Evolutionary conservation across 2,888 invertebrate genomes (phyloP).

Genomic region (Drepanosiphum platanoidis): DNA sequence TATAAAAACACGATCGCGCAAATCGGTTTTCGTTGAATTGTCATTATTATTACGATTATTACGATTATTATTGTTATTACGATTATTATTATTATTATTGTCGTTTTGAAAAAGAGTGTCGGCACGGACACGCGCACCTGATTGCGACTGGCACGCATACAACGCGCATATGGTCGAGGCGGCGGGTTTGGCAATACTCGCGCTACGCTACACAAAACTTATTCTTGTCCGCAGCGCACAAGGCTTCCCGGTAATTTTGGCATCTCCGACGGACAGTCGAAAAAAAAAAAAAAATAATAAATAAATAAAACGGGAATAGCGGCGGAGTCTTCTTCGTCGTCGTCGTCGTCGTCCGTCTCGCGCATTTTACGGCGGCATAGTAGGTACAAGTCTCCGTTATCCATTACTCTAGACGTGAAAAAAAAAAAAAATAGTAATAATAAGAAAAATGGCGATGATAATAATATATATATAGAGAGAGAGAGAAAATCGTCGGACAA

Average conservation of each 20-base stretch:
- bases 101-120: too few relatives aligned
- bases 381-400: background rate
- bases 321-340: background rate
- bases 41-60: too few relatives aligned
- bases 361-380: background rate
- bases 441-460: background rate
- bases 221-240: constrained; percentile 47
- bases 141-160: too few relatives aligned
- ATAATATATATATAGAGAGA: background rate
- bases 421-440: background rate
- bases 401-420: background rate
- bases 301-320: background rate
- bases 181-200: constrained; percentile 19
- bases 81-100: too few relatives aligned
- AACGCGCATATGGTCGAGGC: background rate
- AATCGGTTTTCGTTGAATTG: too few relatives aligned
- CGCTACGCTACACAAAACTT: constrained; percentile 46
- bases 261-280: constrained; percentile 17
- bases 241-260: constrained; percentile 57
- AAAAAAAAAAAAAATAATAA: background rate
- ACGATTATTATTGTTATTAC: background rate
- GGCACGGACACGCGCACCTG: too few relatives aligned
- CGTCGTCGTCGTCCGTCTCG: too few relatives aligned
- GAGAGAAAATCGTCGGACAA: background rate
- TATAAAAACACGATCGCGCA: too few relatives aligned